Conservation (phyloP, 2,113 vertebrate species). For the Cariama cristata region DNA sequence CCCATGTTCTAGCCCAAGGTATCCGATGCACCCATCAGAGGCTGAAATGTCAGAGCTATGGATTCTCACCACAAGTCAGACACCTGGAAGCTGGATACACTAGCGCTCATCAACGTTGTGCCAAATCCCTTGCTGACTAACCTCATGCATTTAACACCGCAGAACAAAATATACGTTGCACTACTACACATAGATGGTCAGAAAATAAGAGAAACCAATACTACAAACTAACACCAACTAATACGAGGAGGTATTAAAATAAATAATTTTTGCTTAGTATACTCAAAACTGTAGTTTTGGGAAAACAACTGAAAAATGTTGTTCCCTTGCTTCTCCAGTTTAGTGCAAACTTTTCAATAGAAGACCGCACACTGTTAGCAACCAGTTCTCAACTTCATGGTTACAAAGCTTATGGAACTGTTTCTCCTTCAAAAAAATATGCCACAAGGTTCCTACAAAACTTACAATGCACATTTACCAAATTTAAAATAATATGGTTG, state of each 20-base stretch:
- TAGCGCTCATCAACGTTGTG: background rate
- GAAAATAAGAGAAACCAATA: background rate
- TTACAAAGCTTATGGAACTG: background rate
- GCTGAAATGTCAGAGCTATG: background rate
- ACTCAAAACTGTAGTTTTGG: background rate
- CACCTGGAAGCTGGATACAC: background rate
- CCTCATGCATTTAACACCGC: background rate
- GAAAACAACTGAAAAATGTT: background rate
- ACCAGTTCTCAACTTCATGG: background rate
- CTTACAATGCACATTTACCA: background rate
- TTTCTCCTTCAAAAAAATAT: background rate
- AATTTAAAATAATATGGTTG: background rate
- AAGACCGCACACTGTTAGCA: background rate
- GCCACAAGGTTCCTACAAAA: background rate
- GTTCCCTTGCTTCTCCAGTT: background rate
- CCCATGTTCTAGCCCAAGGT: background rate
- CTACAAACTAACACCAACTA: background rate
- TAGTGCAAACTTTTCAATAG: background rate
- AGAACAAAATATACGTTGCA: background rate
- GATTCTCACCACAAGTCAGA: background rate
- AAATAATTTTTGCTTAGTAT: background rate
- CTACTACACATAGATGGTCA: background rate
- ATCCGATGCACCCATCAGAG: background rate
- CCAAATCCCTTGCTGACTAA: background rate
- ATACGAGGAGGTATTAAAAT: background rate